Evolutionary conservation across 2,888 invertebrate species (phyloP).

Genomic region (Halictus quadricinctus): DNA sequence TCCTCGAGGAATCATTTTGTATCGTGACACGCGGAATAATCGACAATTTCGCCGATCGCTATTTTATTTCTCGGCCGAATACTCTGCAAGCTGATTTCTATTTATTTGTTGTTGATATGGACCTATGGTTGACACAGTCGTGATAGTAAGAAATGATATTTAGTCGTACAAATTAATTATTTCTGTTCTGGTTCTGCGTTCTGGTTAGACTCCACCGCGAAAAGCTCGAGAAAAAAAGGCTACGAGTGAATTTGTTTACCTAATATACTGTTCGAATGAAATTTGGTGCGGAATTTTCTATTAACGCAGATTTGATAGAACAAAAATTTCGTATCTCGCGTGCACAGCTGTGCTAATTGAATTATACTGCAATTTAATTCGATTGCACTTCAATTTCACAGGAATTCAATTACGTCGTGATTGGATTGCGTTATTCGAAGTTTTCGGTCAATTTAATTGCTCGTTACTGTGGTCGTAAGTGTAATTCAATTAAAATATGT

Average conservation of each 20-base stretch:
- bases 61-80: not conserved
- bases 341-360: not conserved
- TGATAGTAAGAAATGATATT: no score
- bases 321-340: not conserved
- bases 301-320: not conserved
- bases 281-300: not conserved
- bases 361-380: not conserved
- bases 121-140: not conserved
- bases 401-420: not conserved
- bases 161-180: not conserved
- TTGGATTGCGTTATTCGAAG: no score
- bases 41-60: not conserved
- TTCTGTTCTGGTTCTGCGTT: no score
- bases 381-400: not conserved
- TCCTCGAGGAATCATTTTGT: not conserved
- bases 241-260: not conserved
- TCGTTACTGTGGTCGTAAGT: not conserved
- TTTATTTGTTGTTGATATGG: not conserved
- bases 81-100: not conserved
- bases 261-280: not conserved
- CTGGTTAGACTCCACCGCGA: not conserved
- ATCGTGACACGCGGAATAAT: not conserved
- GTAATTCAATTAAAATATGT: not conserved
- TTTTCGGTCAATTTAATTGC: not conserved
- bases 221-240: not conserved